Base-by-base conservation (phyloP, 2,113 vertebrate genomes). In the Ochotona curzoniae region DNA sequence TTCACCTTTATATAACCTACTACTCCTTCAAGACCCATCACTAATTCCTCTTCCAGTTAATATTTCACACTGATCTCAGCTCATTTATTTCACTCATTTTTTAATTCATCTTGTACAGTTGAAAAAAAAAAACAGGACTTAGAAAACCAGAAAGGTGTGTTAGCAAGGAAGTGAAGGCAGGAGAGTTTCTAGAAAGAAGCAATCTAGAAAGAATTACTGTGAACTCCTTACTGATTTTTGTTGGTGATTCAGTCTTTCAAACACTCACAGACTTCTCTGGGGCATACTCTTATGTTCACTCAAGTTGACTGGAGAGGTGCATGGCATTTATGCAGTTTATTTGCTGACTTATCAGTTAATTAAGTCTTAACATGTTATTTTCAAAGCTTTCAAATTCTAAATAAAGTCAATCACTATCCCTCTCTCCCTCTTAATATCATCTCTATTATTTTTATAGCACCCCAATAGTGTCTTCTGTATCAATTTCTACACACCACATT, bases 221-320 rank as follows among this genome's bases (percentile, higher is more conserved):
- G 61, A 15, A 67, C 54, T 73, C 73, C 57, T 44, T 85, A 35
- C 69, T 85, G 26, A 85, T 78, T 69, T 71, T 64, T 91, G 47
- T 23, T 81, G 64, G 38, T 70, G 32, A 90, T 89, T 92, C 81
- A 95, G 74, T 95, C 61, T 89, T 51, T 28, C 54, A 64, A 71
- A 14, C 13, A 30, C 57, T 71, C 73, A 32, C 47, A 86, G 82
- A 61, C 30, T 80, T 35, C 6, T 73, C 49, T 3, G 67, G 38
- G 51, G 13, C 25, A 79, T 66, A 69, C 25, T 25, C 44, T 79
- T 51, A 32, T 32, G 67, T 44, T 87, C 75, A 17, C 26, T 11
- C 30, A 66, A 64, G 11, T 23, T 92, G 38, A 71, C 38, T 38
- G 57, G 4, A 32, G n/a, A 54, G 44, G 78, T 75, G 51, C 76